These are phyloP conservation scores for Sander vitreus DNA, from an alignment of 2,113 vertebrate species.

Conservation along the genomic window DNA sequence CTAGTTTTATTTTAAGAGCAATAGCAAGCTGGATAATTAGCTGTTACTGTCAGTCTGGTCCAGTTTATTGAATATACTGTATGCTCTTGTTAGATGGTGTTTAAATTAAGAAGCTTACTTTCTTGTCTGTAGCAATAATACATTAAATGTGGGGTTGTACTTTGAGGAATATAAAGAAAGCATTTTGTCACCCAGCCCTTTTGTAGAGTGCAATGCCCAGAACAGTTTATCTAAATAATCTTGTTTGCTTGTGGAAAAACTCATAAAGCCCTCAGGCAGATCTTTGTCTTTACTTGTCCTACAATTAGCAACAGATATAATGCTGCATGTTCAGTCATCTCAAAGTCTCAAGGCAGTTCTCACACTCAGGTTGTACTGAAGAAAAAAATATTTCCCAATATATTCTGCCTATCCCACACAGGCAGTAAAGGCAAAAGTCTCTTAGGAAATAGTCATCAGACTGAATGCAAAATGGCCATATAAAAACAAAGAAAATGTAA, in stretches of 20 bases:
- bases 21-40: neutral
- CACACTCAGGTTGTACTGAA: conserved; percentile 15
- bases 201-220: neutral
- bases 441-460: neutral
- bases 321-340: conserved; percentile 26
- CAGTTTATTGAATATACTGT: neutral
- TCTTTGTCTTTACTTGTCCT: conserved; percentile 59
- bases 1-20: neutral
- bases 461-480: neutral
- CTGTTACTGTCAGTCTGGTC: neutral
- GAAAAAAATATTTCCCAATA: conserved; percentile 22
- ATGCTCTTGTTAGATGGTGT: neutral
- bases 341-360: conserved; percentile 18
- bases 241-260: conserved; percentile 39
- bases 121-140: neutral
- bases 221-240: neutral
- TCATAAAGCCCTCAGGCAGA: conserved; percentile 10
- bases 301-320: conserved; percentile 17
- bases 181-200: neutral
- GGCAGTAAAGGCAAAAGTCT: neutral
- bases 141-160: neutral
- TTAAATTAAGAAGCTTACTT: neutral
- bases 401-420: no score
- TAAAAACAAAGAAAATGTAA: neutral
- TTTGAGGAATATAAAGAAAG: neutral